Percentiles rank a stretch among this genome's conserved stretches.
Evolutionary conservation across 2,113 vertebrate genomes (phyloP).

Genomic region (Machaerirhynchus nigripectus): DNA sequence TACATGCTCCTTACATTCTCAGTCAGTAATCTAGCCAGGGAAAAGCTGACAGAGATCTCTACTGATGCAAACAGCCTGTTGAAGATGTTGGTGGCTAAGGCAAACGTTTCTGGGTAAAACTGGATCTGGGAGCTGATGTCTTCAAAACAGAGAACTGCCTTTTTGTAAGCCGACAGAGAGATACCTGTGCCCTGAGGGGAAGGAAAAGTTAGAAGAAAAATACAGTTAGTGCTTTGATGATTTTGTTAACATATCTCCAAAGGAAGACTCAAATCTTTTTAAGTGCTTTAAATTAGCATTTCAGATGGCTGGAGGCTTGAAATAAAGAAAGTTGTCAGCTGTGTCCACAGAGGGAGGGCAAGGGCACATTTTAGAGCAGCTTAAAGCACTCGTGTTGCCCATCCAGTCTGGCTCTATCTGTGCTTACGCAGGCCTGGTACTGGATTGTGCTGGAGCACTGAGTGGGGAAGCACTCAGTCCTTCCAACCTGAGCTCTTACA

Average conservation of each 20-base stretch:
- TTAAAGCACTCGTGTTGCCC: accelerated
- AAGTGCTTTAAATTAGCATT: background rate
- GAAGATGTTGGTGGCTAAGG: conserved; percentile 73
- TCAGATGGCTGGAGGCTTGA: background rate
- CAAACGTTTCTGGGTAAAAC: conserved; percentile 73
- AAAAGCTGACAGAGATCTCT: background rate
- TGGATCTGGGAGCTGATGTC: conserved; percentile 66
- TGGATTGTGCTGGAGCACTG: background rate
- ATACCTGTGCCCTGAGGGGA: conserved; percentile 70
- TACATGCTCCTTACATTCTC: background rate
- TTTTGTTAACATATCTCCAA: conserved; percentile 17
- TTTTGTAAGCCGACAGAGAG: conserved; percentile 62
- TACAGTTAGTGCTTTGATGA: background rate
- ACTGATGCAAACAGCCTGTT: conserved; percentile 72
- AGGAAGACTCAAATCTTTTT: background rate
- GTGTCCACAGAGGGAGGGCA: background rate
- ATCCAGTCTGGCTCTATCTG: background rate
- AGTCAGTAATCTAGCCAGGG: background rate
- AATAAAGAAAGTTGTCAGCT: background rate
- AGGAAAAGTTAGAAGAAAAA: background rate
- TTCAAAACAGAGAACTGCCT: conserved; percentile 71
- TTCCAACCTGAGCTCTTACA: background rate
- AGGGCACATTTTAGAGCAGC: background rate
- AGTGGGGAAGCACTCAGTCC: background rate
- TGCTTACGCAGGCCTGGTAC: background rate